Evolutionary conservation across 2,888 invertebrate species (phyloP).

Genomic region (Polyommatus icarus): DNA sequence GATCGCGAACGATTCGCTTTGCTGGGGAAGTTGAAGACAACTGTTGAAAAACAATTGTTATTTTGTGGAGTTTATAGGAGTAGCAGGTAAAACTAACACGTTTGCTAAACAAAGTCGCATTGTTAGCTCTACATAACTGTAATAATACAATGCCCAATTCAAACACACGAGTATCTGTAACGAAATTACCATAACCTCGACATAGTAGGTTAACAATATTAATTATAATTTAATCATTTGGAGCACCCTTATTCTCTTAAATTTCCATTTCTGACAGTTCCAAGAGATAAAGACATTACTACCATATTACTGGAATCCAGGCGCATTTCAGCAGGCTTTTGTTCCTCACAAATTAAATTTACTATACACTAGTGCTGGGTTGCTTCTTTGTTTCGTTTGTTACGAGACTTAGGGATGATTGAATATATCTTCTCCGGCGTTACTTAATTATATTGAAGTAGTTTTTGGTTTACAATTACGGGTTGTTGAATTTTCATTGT

Average conservation of each 20-base stretch:
- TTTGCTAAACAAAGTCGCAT: not conserved
- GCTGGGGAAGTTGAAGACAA: not conserved
- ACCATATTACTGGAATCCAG: slow-evolving; percentile 24
- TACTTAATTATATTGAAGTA: not conserved
- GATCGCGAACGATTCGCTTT: slow-evolving; percentile 1
- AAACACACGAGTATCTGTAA: not conserved
- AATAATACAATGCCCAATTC: not conserved
- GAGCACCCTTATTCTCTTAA: slow-evolving; percentile 22
- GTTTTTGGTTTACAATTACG: not conserved
- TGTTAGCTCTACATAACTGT: not conserved
- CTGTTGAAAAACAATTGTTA: not conserved
- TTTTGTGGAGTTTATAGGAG: not conserved
- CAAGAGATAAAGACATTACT: slow-evolving; percentile 5
- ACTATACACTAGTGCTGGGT: slow-evolving; percentile 9
- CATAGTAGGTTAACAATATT: slow-evolving; percentile 5
- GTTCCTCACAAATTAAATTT: slow-evolving; percentile 17
- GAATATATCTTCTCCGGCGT: not conserved
- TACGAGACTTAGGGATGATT: slow-evolving; percentile 15
- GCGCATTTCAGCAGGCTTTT: slow-evolving; percentile 21
- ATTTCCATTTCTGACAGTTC: slow-evolving; percentile 22
- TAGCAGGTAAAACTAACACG: not conserved
- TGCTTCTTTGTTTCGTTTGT: slow-evolving; percentile 22
- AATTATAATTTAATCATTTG: slow-evolving; percentile 20
- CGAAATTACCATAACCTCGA: not conserved
- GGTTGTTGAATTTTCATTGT: not conserved